Percentiles rank a stretch among this genome's conserved stretches.
Evolutionary conservation across 2,888 invertebrate genomes (phyloP).

Genomic region (Thymelicus lineola): DNA sequence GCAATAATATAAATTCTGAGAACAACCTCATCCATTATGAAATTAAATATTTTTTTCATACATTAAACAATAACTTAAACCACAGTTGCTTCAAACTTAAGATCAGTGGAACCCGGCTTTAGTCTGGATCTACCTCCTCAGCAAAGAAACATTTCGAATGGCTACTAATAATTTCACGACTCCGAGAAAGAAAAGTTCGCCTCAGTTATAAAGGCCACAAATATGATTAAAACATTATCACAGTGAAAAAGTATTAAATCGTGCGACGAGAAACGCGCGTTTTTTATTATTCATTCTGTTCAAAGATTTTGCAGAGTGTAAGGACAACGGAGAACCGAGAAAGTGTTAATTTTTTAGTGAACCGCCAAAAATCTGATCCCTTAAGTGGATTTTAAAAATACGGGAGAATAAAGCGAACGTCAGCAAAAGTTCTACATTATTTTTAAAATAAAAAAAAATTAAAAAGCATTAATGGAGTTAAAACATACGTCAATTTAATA

Average conservation of each 20-base stretch:
- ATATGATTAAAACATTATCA: constrained; percentile 65
- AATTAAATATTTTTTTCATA: too few species aligned
- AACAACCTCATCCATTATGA: too few species aligned
- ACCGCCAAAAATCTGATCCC: constrained; percentile 62
- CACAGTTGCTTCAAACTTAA: too few species aligned
- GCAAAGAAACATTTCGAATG: constrained; percentile 37
- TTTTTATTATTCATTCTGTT: constrained; percentile 69
- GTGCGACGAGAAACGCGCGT: constrained; percentile 48
- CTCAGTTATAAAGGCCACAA: constrained; percentile 42
- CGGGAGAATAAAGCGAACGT: constrained; percentile 36
- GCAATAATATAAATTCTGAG: too few species aligned
- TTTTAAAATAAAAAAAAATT: too few species aligned
- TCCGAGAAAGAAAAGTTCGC: constrained; percentile 40
- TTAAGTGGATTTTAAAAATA: constrained; percentile 46
- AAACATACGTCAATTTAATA: too few species aligned
- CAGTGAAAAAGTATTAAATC: constrained; percentile 57
- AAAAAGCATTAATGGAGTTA: too few species aligned
- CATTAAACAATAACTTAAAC: background rate
- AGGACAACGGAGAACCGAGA: constrained; percentile 54
- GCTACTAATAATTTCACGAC: constrained; percentile 42
- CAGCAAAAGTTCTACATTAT: too few species aligned
- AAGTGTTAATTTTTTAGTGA: constrained; percentile 77
- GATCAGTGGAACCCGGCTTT: constrained; percentile 3
- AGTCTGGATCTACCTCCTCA: constrained; percentile 5
- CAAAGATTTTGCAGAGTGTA: constrained; percentile 60